Conservation (phyloP, 2,888 invertebrate genomes). For the Agonopterix heracliana region DNA sequence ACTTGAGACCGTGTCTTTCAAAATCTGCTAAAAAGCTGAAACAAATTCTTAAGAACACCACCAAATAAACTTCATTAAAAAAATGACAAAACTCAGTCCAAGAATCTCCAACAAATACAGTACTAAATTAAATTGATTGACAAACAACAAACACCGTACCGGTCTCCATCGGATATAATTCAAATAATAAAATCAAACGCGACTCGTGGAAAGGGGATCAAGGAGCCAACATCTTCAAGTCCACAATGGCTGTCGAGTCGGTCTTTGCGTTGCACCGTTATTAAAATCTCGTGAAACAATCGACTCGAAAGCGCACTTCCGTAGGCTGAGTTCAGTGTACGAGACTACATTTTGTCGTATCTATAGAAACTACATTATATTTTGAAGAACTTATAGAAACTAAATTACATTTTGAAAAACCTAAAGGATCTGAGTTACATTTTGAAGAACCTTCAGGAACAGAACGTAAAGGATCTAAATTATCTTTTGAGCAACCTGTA, state of each 20-base stretch:
- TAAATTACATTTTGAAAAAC: neutral
- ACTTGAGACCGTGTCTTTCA: too few species aligned
- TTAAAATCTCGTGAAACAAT: slow-evolving; percentile 76
- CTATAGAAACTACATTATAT: neutral
- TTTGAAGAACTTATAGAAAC: neutral
- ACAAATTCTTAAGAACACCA: too few species aligned
- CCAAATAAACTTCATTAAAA: too few species aligned
- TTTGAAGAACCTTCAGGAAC: too few species aligned
- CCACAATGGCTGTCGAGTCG: slow-evolving; percentile 65
- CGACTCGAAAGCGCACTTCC: slow-evolving; percentile 74
- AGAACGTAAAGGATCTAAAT: neutral
- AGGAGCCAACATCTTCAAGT: slow-evolving; percentile 57
- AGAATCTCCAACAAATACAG: too few species aligned
- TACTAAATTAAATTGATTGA: too few species aligned
- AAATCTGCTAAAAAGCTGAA: too few species aligned
- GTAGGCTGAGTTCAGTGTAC: slow-evolving; percentile 52
- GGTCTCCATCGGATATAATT: too few species aligned
- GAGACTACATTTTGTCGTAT: slow-evolving; percentile 10
- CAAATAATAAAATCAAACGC: slow-evolving; percentile 6
- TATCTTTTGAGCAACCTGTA: too few species aligned
- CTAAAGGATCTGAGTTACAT: neutral
- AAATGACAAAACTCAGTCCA: too few species aligned
- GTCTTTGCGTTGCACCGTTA: slow-evolving; percentile 74
- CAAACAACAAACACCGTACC: too few species aligned
- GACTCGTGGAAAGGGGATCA: neutral